Evolutionary conservation across 2,888 invertebrate genomes (phyloP).

Genomic region (Gastracanthus pulcherrimus): DNA sequence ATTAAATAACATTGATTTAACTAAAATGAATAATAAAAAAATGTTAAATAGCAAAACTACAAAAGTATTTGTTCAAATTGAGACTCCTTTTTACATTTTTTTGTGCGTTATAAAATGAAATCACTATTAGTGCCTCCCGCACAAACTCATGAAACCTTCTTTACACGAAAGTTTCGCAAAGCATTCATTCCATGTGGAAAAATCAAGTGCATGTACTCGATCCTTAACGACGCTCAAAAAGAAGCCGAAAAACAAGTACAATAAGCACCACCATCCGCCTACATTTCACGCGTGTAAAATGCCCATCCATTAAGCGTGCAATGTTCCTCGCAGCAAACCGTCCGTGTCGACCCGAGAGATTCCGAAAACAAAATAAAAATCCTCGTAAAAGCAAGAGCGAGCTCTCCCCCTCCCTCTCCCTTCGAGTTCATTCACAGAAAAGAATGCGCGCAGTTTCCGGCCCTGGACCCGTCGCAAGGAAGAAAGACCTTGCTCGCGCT

Average conservation of each 20-base stretch:
- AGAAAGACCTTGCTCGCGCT: constrained; percentile 25
- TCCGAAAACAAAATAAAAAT: constrained; percentile 23
- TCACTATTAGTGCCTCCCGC: not conserved
- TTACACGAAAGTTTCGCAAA: not conserved
- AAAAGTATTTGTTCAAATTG: no score
- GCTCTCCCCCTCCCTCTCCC: constrained; percentile 33
- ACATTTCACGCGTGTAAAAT: constrained; percentile 53
- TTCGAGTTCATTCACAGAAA: constrained; percentile 36
- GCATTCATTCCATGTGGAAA: not conserved
- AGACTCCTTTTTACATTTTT: no score
- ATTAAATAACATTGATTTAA: no score
- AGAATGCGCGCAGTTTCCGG: constrained; percentile 54
- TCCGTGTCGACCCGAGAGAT: no score
- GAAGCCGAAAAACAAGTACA: not conserved
- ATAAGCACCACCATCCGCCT: constrained; percentile 27
- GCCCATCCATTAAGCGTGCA: constrained; percentile 7
- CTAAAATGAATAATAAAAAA: no score
- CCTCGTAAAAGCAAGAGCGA: constrained; percentile 1
- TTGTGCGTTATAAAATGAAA: no score
- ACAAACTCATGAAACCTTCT: no score
- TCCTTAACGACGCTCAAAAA: not conserved
- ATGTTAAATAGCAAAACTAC: no score
- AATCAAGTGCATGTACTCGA: not conserved
- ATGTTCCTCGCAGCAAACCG: not conserved
- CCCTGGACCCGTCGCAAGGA: constrained; percentile 22